phyloP scores from a whole-genome alignment of 2,797 vertebrate genomes.

The Acanthiza pusilla region DNA sequence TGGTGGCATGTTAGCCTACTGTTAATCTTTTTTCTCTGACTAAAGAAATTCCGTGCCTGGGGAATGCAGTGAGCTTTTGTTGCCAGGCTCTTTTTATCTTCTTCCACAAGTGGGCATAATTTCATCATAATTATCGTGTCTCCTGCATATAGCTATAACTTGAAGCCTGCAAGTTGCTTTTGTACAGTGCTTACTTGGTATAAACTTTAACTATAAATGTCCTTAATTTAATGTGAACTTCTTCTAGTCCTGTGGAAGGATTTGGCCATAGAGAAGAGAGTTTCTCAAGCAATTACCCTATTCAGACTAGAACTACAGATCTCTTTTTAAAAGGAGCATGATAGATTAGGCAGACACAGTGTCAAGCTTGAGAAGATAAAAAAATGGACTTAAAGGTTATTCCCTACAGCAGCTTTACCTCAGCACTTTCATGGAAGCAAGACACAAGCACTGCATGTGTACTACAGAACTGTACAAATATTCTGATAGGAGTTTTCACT shows the following conservation, averaged over 20 bases:
- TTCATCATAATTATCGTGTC: neutral
- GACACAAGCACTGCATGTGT: neutral
- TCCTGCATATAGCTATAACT: neutral
- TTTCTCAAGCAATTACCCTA: neutral
- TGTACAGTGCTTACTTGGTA: neutral
- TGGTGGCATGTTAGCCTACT: neutral
- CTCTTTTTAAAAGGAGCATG: neutral
- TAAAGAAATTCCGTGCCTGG: neutral
- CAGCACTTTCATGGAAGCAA: neutral
- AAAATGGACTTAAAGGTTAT: neutral
- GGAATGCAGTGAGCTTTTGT: neutral
- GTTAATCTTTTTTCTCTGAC: neutral
- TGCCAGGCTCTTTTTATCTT: neutral
- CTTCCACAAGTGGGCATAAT: constrained; percentile 1
- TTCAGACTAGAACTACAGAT: neutral
- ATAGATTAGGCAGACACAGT: neutral
- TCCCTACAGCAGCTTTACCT: neutral
- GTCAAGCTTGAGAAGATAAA: neutral
- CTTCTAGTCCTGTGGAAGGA: neutral
- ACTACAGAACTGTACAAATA: neutral
- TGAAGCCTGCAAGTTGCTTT: neutral
- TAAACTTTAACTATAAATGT: neutral
- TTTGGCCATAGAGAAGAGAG: neutral
- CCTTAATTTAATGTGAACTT: neutral
- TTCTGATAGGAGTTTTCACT: neutral